Evolutionary conservation across 2,888 invertebrate species (phyloP), one percentile per base, ranked within the genome.

Genomic region (Rhyacophila evoluta): DNA sequence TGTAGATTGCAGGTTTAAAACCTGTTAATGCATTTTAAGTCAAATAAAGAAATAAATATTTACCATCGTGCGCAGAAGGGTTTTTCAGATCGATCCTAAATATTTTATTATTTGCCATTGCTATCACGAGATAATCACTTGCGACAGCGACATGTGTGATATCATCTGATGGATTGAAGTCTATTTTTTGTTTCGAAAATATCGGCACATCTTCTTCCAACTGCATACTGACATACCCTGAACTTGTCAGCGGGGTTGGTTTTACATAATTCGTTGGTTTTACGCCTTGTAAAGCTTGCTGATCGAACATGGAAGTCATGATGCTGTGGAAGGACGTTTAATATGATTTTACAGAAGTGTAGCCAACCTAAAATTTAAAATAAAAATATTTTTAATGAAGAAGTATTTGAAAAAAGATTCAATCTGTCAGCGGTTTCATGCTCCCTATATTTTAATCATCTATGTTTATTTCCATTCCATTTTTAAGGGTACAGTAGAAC

Each of bases 281-380:
- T 1, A 76, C 75, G 69, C 86, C 86, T 84, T 93, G 93, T 12
- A 93, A 93, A n/a, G 93, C 94, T 86, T 94, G 93, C 86, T 96
- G 96, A 87, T 96, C 95, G 83, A 96, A 92, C 86, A 96, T 93
- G 25, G 95, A 95, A 84, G 95, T 94, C 95, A 96, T 96, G 75
- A 69, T 81, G 27, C 74, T 75, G 55, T 10, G 19, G 2, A 25
- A 19, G 4, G 8, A 39, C 4, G 4, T 12, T 1, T 8, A 55
- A 25, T 33, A 33, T 6, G 6, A 33, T 33, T 33, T 33, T n/a
- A 33, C 29, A 33, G 29, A 2, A 33, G 29, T 33, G 29, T 2
- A 4, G 29, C 4, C 29, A 33, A 33, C 29, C 29, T 33, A 33
- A 33, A 33, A 33, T 4, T 4, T 33, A 4, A 33, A 33, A 33